Evolutionary conservation across 1,140 invertebrate species (phyloP).

Genomic region (Drosophila watanabei): DNA sequence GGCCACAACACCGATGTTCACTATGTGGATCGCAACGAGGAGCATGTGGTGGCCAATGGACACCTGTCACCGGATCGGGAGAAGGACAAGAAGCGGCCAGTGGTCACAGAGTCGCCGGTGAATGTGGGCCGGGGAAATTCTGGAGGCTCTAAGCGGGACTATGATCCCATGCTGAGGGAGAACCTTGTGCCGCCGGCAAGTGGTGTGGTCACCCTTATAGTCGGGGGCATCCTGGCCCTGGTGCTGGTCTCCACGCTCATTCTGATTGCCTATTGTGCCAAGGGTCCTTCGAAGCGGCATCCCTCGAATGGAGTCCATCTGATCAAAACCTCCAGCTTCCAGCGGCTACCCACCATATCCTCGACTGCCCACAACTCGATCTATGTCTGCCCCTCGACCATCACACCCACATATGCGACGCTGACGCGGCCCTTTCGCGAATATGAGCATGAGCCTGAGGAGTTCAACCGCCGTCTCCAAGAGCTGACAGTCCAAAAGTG

Average conservation of each 20-base stretch:
- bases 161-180: conserved; percentile 79
- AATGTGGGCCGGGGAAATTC: conserved; percentile 50
- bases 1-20: conserved; percentile 62
- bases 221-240: conserved; percentile 78
- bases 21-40: conserved; percentile 71
- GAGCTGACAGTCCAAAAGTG: conserved; percentile 87
- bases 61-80: conserved; percentile 49
- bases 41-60: conserved; percentile 64
- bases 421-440: conserved; percentile 83
- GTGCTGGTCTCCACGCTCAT: conserved; percentile 79
- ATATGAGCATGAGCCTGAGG: conserved; percentile 85
- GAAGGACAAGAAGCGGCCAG: conserved; percentile 46
- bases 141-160: conserved; percentile 58
- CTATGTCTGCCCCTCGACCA: conserved; percentile 83
- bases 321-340: conserved; percentile 84
- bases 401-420: conserved; percentile 80
- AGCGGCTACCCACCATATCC: conserved; percentile 78
- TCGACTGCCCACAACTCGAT: conserved; percentile 83
- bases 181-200: conserved; percentile 75
- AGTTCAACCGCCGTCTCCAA: conserved; percentile 84
- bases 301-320: conserved; percentile 78
- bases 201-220: conserved; percentile 77
- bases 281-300: conserved; percentile 79
- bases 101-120: conserved; percentile 47
- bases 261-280: conserved; percentile 83